Conservation (phyloP, 2,888 invertebrate genomes). For the Sesia bembeciformis region DNA sequence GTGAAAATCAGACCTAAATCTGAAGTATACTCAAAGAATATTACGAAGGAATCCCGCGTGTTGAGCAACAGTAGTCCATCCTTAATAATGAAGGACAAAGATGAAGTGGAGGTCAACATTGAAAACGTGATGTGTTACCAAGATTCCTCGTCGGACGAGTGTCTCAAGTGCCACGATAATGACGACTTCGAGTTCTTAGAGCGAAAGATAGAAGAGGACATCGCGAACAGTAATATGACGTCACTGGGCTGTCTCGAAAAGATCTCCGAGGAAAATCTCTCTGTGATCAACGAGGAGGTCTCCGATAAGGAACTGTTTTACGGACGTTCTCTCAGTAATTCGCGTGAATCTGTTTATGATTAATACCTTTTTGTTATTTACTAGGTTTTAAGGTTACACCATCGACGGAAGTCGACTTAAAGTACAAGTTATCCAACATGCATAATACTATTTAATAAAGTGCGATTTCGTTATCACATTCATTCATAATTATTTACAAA, state of each 20-base stretch:
- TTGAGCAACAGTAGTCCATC: conserved; percentile 56
- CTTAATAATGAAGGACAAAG: conserved; percentile 22
- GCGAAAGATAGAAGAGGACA: conserved; percentile 48
- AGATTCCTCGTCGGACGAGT: conserved; percentile 63
- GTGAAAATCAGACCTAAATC: conserved; percentile 33
- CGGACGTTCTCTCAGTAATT: neutral
- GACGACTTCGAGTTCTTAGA: conserved; percentile 59
- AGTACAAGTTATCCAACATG: neutral
- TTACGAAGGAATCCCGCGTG: conserved; percentile 29
- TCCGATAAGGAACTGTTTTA: conserved; percentile 17
- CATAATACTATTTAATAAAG: no score
- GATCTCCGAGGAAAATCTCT: conserved; percentile 61
- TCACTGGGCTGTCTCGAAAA: conserved; percentile 44
- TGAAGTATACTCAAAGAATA: conserved; percentile 28
- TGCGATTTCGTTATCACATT: no score
- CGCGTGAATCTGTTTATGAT: neutral
- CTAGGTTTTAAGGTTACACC: neutral
- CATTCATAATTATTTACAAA: no score
- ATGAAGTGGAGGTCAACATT: conserved; percentile 52
- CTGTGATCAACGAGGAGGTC: conserved; percentile 37
- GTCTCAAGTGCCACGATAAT: conserved; percentile 43
- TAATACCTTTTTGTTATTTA: neutral
- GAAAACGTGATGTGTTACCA: conserved; percentile 57
- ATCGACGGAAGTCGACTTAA: no score
- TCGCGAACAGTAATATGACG: conserved; percentile 26